These are phyloP conservation scores for Sminthopsis crassicaudata DNA, from an alignment of 2,113 vertebrate genomes.

Conservation along the genomic window DNA sequence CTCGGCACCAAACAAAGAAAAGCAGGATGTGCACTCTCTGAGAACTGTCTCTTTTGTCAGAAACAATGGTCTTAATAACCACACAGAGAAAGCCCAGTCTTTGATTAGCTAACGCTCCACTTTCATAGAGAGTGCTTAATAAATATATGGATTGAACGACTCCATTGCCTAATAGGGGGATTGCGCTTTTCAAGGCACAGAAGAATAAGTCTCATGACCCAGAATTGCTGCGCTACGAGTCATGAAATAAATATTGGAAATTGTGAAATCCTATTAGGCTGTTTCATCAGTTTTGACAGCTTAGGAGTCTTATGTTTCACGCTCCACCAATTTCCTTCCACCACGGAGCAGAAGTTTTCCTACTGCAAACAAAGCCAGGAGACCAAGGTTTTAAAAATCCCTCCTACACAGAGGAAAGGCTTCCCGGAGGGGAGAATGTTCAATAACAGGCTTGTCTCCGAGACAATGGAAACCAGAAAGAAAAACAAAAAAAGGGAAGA, in stretches of 20 bases:
- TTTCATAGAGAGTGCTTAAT: neutral
- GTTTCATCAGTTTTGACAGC: neutral
- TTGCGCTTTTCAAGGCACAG: neutral
- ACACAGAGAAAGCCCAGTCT: neutral
- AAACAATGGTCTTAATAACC: neutral
- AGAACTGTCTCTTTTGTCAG: neutral
- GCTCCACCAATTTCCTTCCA: neutral
- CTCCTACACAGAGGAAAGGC: neutral
- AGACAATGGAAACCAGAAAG: neutral
- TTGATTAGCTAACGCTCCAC: neutral
- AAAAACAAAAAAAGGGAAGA: neutral
- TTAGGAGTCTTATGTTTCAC: neutral
- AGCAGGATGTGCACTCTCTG: neutral
- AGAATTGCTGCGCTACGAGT: neutral
- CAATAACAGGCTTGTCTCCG: neutral
- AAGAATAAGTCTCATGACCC: neutral
- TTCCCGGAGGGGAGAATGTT: neutral
- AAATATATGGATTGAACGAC: neutral
- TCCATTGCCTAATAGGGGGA: neutral
- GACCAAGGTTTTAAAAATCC: neutral
- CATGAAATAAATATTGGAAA: neutral
- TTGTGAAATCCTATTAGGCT: neutral
- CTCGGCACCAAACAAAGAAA: neutral
- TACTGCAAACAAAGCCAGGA: neutral
- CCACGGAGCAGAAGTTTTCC: neutral